Percentiles rank a stretch among this genome's conserved stretches.
These are phyloP conservation scores for Ctenopoma kingsleyae DNA, from an alignment of 2,797 vertebrate genomes.

Conservation along the genomic window DNA sequence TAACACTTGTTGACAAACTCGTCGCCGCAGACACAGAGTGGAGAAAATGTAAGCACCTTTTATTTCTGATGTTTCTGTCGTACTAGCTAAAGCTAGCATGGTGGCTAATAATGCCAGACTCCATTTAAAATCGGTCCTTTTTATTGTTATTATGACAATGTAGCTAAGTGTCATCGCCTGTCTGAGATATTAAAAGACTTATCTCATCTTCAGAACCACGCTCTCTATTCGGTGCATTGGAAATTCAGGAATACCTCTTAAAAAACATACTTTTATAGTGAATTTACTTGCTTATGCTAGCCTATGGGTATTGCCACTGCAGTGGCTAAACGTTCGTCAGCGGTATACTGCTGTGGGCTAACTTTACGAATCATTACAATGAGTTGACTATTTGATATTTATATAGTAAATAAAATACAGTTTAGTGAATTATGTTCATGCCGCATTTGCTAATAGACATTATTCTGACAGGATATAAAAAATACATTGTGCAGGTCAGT, in stretches of 20 bases:
- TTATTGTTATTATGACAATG: not conserved
- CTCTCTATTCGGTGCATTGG: not conserved
- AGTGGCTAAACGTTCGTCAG: not conserved
- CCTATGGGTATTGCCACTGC: not conserved
- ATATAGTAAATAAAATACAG: not conserved
- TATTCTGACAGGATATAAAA: fast-evolving
- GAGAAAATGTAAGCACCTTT: constrained; percentile 90
- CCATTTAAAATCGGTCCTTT: not conserved
- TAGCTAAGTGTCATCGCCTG: fast-evolving
- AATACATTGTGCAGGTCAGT: fast-evolving
- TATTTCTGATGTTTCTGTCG: not conserved
- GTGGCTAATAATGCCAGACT: constrained; percentile 38
- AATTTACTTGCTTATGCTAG: not conserved
- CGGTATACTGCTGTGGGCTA: not conserved
- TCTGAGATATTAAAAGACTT: fast-evolving
- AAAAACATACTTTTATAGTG: not conserved
- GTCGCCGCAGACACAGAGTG: constrained; percentile 91
- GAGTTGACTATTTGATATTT: not conserved
- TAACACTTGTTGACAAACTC: constrained; percentile 91
- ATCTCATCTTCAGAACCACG: fast-evolving
- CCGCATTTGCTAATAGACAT: not conserved
- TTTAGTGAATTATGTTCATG: not conserved
- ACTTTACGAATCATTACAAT: not conserved
- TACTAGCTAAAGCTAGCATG: constrained; percentile 30
- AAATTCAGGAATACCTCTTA: fast-evolving